Conservation (phyloP, 2,113 vertebrate species). For the Indicator indicator region DNA sequence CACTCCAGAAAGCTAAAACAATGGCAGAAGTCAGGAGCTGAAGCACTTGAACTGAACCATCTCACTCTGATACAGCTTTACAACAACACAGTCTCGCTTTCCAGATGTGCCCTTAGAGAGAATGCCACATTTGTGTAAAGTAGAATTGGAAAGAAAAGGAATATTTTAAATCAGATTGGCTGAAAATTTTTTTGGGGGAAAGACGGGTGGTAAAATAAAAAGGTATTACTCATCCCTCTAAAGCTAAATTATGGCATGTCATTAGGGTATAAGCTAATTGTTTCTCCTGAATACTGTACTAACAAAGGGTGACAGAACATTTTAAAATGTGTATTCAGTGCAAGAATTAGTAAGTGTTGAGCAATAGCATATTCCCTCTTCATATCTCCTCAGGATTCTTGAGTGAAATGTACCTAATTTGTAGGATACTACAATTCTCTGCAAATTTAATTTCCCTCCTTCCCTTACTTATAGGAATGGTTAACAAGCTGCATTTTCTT, state of each 20-base stretch:
- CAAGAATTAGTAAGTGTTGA: not conserved
- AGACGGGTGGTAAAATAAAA: not conserved
- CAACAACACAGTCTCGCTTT: not conserved
- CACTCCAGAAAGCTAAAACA: not conserved
- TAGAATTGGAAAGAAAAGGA: not conserved
- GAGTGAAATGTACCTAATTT: not conserved
- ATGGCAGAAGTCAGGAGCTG: not conserved
- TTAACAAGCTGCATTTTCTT: not conserved
- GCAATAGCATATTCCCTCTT: not conserved
- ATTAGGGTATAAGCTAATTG: not conserved
- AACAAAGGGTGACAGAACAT: not conserved
- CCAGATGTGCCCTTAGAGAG: not conserved
- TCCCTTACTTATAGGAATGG: not conserved
- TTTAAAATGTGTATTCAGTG: not conserved
- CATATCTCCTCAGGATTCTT: not conserved
- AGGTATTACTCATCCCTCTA: not conserved
- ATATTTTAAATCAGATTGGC: not conserved
- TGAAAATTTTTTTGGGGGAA: not conserved
- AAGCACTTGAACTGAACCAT: not conserved
- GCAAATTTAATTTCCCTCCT: not conserved
- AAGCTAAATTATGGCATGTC: not conserved
- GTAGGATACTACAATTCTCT: not conserved
- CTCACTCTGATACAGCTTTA: not conserved
- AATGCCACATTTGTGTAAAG: not conserved
- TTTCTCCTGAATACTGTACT: not conserved